phyloP scores from a whole-genome alignment of 30 jellyfish, hydroid and myxozoan species.

The Calvadosia cruxmelitensis region DNA sequence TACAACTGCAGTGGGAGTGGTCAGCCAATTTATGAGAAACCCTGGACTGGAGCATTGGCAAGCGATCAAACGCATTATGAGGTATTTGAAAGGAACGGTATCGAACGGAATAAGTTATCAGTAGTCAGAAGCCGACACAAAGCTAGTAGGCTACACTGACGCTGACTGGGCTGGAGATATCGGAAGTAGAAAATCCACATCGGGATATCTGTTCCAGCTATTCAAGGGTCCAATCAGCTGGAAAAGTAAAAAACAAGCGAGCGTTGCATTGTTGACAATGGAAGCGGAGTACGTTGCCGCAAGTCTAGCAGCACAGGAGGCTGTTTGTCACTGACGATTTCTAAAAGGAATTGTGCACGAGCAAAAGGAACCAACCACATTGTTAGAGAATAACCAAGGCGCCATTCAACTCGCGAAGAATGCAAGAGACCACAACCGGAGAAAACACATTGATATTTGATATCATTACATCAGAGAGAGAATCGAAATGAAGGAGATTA shows the following conservation, averaged over 20 bases:
- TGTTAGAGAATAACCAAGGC: too few relatives aligned
- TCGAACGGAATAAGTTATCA: slow-evolving; percentile 10
- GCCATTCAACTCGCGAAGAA: too few relatives aligned
- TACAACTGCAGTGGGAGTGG: slow-evolving; percentile 29
- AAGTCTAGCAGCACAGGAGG: too few relatives aligned
- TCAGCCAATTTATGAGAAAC: slow-evolving; percentile 16
- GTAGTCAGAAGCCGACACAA: background rate
- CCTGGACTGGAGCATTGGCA: slow-evolving; percentile 36
- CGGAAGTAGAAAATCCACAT: slow-evolving; percentile 19
- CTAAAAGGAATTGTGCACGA: too few relatives aligned
- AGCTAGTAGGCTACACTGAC: slow-evolving; percentile 20
- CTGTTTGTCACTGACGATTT: too few relatives aligned
- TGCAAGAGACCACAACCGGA: too few relatives aligned
- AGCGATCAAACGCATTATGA: slow-evolving; percentile 13
- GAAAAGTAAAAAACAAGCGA: slow-evolving; percentile 15
- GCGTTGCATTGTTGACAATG: slow-evolving; percentile 11
- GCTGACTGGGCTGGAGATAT: slow-evolving; percentile 41
- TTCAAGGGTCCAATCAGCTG: slow-evolving; percentile 19
- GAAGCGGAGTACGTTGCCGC: background rate
- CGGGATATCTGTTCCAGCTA: slow-evolving; percentile 31
- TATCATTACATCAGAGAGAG: too few relatives aligned
- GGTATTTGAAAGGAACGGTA: slow-evolving; percentile 26
- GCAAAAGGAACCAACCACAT: too few relatives aligned
- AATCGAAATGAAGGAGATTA: too few relatives aligned
- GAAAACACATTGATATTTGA: too few relatives aligned